phyloP scores from a whole-genome alignment of 2,113 vertebrate species.

The Psilopsiagon aymara region DNA sequence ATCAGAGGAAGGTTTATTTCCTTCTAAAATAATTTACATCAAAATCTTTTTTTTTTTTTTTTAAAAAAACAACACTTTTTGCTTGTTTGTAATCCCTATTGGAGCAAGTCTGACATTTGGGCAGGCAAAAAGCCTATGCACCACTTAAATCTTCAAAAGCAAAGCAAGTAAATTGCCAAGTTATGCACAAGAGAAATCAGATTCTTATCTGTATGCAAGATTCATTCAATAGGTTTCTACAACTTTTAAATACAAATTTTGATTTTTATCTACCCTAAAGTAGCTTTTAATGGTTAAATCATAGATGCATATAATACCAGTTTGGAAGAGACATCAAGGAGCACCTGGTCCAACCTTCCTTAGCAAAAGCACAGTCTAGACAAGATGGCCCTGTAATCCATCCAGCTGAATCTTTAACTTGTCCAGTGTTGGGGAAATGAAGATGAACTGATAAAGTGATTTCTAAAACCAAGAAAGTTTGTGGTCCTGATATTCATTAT shows the following conservation, averaged over 20 bases:
- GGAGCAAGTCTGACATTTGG: neutral
- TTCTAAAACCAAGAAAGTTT: neutral
- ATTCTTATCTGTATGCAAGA: neutral
- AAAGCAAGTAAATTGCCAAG: neutral
- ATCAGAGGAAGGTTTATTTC: neutral
- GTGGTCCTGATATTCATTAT: neutral
- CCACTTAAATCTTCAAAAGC: neutral
- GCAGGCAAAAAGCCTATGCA: neutral
- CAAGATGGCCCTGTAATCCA: neutral
- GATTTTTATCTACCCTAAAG: neutral
- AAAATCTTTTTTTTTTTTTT: neutral
- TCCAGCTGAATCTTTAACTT: neutral
- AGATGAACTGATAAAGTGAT: neutral
- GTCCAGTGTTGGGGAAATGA: neutral
- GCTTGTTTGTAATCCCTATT: neutral
- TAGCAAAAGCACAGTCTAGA: neutral
- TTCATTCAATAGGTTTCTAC: neutral
- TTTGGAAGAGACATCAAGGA: neutral
- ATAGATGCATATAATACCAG: neutral
- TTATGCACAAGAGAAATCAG: neutral
- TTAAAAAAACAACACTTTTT: neutral
- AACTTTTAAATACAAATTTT: neutral
- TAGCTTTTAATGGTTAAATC: neutral
- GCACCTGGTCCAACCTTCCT: neutral
- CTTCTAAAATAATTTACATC: neutral